phyloP scores from a whole-genome alignment of 1,140 invertebrate species.

The Sminthurides bifidus region DNA sequence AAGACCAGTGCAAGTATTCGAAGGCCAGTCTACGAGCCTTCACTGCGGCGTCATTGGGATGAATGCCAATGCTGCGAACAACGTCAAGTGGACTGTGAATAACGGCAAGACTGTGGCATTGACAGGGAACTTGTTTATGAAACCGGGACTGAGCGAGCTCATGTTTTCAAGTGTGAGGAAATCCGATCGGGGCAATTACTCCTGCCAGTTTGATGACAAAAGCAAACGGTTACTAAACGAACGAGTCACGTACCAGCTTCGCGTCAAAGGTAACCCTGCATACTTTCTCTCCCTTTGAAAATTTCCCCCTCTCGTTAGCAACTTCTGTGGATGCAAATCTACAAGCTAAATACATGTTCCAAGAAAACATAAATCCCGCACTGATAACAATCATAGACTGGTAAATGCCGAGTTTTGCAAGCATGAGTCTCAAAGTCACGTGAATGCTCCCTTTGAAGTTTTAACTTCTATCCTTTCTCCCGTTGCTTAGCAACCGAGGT shows the following conservation, averaged over 20 bases:
- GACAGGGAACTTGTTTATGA: conserved; percentile 19
- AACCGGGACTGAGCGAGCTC: conserved; percentile 11
- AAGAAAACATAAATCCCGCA: background rate
- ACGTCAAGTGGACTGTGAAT: background rate
- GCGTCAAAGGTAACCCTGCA: conserved; percentile 19
- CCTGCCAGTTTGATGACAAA: conserved; percentile 20
- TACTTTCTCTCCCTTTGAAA: background rate
- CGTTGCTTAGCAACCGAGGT: background rate
- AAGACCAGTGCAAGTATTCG: conserved; percentile 12
- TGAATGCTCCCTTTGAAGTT: background rate
- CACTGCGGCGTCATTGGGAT: conserved; percentile 17
- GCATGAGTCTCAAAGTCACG: background rate
- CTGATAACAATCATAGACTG: background rate
- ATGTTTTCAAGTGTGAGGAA: conserved; percentile 13
- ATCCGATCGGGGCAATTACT: conserved; percentile 21
- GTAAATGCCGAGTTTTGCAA: background rate
- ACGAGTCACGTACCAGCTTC: conserved; percentile 17
- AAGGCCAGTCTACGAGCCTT: conserved; percentile 29
- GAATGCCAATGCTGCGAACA: background rate
- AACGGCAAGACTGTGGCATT: background rate
- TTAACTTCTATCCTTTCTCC: background rate
- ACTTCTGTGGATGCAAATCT: background rate
- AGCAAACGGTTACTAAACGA: conserved; percentile 5
- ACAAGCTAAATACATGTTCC: background rate
- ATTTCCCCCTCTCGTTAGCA: background rate